These are phyloP conservation scores for Caenorhabditis imperialis DNA, from an alignment of 2,888 invertebrate species.

Conservation along the genomic window DNA sequence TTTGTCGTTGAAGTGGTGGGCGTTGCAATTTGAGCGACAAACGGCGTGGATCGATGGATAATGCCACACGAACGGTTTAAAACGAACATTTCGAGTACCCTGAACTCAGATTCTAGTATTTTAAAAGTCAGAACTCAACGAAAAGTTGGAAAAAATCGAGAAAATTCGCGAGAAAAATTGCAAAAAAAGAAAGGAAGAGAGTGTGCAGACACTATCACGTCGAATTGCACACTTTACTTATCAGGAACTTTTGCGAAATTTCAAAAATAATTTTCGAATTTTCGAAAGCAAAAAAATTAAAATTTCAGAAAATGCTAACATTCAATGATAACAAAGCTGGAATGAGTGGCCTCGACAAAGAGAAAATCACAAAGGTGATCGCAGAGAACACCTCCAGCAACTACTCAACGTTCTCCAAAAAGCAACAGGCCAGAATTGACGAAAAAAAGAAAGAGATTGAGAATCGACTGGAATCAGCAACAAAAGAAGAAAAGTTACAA, in stretches of 20 bases:
- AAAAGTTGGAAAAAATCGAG: slow-evolving; percentile 1
- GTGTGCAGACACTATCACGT: slow-evolving; percentile 43
- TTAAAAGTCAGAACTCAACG: neutral
- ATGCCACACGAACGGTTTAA: slow-evolving; percentile 32
- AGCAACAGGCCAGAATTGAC: slow-evolving; percentile 80
- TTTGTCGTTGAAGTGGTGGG: slow-evolving; percentile 43
- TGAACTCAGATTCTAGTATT: too few relatives aligned
- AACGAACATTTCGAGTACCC: slow-evolving; percentile 48
- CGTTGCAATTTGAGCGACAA: slow-evolving; percentile 31
- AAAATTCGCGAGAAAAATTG: neutral
- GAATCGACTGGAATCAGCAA: slow-evolving; percentile 43
- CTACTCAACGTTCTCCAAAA: slow-evolving; percentile 81
- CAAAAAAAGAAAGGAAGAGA: slow-evolving; percentile 14
- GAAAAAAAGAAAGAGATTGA: slow-evolving; percentile 77
- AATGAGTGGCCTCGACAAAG: slow-evolving; percentile 80
- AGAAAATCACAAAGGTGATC: slow-evolving; percentile 77
- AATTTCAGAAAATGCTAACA: slow-evolving; percentile 42
- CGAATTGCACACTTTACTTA: slow-evolving; percentile 30
- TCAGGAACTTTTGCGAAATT: too few relatives aligned
- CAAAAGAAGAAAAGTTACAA: slow-evolving; percentile 43
- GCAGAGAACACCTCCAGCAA: slow-evolving; percentile 81
- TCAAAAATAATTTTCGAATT: too few relatives aligned
- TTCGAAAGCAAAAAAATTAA: neutral
- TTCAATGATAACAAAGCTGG: slow-evolving; percentile 78
- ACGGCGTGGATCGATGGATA: slow-evolving; percentile 35